phyloP scores from a whole-genome alignment of 2,797 vertebrate species.

The Brotula barbata region DNA sequence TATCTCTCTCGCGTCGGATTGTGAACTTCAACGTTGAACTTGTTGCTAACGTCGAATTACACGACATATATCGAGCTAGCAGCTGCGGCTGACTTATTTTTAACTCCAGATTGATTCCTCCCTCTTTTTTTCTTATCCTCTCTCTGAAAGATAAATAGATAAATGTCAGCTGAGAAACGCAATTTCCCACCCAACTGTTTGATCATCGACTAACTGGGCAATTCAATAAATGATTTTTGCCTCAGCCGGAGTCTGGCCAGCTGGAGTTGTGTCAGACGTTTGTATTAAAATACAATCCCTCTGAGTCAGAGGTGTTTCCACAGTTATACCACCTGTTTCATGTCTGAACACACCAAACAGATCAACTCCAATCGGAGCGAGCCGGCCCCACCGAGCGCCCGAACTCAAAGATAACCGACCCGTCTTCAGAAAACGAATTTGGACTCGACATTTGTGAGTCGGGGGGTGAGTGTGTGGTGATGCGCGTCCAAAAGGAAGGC shows the following conservation, averaged over 20 bases:
- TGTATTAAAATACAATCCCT: slow-evolving; percentile 64
- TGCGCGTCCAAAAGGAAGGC: slow-evolving; percentile 50
- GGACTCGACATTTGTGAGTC: slow-evolving; percentile 56
- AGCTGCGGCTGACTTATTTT: slow-evolving; percentile 52
- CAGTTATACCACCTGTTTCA: slow-evolving; percentile 20
- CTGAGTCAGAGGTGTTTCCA: slow-evolving; percentile 41
- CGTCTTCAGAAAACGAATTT: slow-evolving; percentile 52
- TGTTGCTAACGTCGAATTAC: slow-evolving; percentile 52
- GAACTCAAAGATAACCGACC: slow-evolving; percentile 23
- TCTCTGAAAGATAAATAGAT: slow-evolving; percentile 58
- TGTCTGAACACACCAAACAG: slow-evolving; percentile 12
- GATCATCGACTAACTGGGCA: slow-evolving; percentile 70
- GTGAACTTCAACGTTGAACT: slow-evolving; percentile 39
- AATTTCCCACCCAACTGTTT: slow-evolving; percentile 58
- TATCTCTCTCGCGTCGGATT: too few species aligned
- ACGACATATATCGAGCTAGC: slow-evolving; percentile 65
- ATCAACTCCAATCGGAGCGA: too few species aligned
- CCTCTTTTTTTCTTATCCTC: slow-evolving; percentile 23
- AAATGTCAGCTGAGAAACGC: slow-evolving; percentile 58
- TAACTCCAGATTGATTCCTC: slow-evolving; percentile 15
- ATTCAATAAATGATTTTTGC: slow-evolving; percentile 68
- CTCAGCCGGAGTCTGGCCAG: slow-evolving; percentile 55
- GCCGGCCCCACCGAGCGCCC: too few species aligned
- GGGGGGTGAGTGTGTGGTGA: too few species aligned
- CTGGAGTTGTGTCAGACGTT: slow-evolving; percentile 48